Percentiles rank a stretch among this genome's conserved stretches.
phyloP scores from a whole-genome alignment of 1,140 invertebrate genomes.

The Heliconius eleuchia region DNA sequence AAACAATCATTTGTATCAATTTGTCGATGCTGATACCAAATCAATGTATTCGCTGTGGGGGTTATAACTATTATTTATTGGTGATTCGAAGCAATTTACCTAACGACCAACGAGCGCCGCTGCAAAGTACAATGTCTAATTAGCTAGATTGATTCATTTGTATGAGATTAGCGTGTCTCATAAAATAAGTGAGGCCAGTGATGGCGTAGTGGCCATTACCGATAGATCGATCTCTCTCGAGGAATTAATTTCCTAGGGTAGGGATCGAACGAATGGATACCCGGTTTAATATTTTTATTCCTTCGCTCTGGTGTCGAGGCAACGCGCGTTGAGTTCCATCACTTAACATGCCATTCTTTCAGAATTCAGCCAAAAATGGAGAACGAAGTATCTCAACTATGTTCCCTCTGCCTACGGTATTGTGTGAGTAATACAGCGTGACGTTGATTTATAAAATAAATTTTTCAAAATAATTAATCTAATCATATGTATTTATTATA shows the following conservation, averaged over 20 bases:
- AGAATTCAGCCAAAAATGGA: neutral
- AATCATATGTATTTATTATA: too few species aligned
- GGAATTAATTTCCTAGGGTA: too few species aligned
- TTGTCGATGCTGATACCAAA: constrained; percentile 47
- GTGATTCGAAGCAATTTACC: constrained; percentile 13
- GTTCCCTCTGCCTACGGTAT: neutral
- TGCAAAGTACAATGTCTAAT: neutral
- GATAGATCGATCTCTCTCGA: too few species aligned
- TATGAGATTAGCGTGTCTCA: neutral
- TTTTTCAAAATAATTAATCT: too few species aligned
- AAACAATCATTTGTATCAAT: constrained; percentile 63
- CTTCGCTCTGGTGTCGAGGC: too few species aligned
- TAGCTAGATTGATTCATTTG: neutral
- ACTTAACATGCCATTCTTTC: neutral
- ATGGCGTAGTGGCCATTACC: too few species aligned
- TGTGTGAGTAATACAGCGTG: neutral
- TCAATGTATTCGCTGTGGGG: constrained; percentile 47
- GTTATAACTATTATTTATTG: constrained; percentile 39
- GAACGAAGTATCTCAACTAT: neutral
- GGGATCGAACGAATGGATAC: too few species aligned
- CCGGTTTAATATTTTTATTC: too few species aligned
- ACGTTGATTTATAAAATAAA: too few species aligned
- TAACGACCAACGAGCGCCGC: neutral
- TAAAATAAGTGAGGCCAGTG: neutral
- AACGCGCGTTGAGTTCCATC: too few species aligned